Percentiles rank a stretch among this genome's conserved stretches.
Conservation (phyloP, 2,888 invertebrate genomes). For the Chrysopilus asiliformis region DNA sequence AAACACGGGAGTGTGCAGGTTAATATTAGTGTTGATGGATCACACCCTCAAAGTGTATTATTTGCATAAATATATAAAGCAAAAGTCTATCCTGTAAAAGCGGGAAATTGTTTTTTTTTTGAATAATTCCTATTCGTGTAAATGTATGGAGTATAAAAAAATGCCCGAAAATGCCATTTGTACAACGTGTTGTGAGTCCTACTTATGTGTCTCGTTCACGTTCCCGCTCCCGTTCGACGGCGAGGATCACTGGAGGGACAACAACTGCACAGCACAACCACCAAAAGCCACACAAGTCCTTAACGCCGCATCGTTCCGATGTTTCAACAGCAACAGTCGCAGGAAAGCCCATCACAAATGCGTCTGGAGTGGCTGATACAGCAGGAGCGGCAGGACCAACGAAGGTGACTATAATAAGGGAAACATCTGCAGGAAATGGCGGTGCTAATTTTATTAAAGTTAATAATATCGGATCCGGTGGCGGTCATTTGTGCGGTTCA, state of each 20-base stretch:
- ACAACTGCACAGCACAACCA: conserved; percentile 12
- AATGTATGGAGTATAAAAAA: conserved; percentile 3
- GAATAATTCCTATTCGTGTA: not conserved
- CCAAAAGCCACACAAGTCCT: conserved; percentile 10
- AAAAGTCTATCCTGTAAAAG: too few relatives aligned
- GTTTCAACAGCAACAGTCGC: conserved; percentile 15
- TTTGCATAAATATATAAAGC: too few relatives aligned
- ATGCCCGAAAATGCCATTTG: conserved; percentile 63
- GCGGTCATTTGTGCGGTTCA: not conserved
- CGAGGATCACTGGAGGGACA: conserved; percentile 9
- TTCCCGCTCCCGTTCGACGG: conserved; percentile 10
- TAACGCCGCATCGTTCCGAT: conserved; percentile 14
- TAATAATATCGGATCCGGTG: not conserved
- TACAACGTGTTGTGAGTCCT: conserved; percentile 71
- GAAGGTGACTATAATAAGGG: conserved; percentile 27
- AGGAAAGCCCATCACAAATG: conserved; percentile 10
- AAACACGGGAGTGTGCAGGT: too few relatives aligned
- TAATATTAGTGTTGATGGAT: too few relatives aligned
- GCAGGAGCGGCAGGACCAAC: conserved; percentile 20
- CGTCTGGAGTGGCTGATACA: conserved; percentile 15
- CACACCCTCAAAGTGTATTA: too few relatives aligned
- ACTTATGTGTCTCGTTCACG: conserved; percentile 56
- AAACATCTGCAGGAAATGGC: conserved; percentile 12
- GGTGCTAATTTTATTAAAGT: not conserved
- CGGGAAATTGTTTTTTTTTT: not conserved